A percentile compares a stretch with the other conserved stretches of the same genome.
phyloP scores from a whole-genome alignment of 2,888 invertebrate species.

The Philereme vetulata region DNA sequence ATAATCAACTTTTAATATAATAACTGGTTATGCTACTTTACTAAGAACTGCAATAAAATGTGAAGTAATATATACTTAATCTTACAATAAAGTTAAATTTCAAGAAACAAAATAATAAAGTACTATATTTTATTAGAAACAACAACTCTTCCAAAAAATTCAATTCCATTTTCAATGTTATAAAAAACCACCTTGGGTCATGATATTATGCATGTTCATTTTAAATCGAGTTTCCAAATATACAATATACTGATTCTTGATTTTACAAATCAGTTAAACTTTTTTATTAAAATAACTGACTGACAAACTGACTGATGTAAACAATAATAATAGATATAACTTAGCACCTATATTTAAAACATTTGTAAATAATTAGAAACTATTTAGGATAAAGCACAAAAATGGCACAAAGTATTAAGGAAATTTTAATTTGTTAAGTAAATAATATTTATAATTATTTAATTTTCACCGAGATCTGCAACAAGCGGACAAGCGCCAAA shows the following conservation, averaged over 20 bases:
- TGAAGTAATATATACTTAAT: not conserved
- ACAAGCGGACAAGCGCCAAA: too few species aligned
- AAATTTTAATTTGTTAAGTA: not conserved
- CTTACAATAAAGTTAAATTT: conserved; percentile 14
- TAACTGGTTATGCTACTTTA: not conserved
- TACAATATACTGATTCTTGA: too few species aligned
- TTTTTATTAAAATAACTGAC: not conserved
- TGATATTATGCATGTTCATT: too few species aligned
- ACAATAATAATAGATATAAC: not conserved
- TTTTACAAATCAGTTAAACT: too few species aligned
- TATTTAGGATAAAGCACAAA: conserved; percentile 21
- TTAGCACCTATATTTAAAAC: too few species aligned
- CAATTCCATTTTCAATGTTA: too few species aligned
- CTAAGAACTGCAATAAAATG: not conserved
- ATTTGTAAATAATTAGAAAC: not conserved
- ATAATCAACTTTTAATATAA: not conserved
- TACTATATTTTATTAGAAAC: not conserved
- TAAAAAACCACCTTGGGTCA: too few species aligned
- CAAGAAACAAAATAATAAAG: not conserved
- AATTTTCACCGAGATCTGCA: not conserved
- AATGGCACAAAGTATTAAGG: conserved; percentile 32
- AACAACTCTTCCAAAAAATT: not conserved
- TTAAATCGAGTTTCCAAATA: too few species aligned
- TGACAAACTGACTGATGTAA: not conserved
- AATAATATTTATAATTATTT: not conserved